A percentile compares a stretch with the other conserved stretches of the same genome.
These are phyloP conservation scores for Elachura formosa DNA, from an alignment of 2,113 vertebrate species.

Conservation along the genomic window DNA sequence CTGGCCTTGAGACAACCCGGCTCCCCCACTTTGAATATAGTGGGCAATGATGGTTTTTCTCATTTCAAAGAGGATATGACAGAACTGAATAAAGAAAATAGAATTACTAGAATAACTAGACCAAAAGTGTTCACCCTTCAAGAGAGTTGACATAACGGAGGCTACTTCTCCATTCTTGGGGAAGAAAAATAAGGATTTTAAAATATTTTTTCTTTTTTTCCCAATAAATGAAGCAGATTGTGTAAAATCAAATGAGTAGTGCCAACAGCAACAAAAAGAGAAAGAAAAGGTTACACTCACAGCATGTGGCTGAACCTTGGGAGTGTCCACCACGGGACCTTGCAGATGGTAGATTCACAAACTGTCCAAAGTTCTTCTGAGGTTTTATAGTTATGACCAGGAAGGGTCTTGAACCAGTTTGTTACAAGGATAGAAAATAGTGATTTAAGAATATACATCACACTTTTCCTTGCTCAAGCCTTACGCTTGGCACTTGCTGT, in stretches of 20 bases:
- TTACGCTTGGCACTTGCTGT: background rate
- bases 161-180: background rate
- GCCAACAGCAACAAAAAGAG: background rate
- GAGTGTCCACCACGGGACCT: background rate
- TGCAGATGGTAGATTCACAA: background rate
- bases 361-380: background rate
- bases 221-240: background rate
- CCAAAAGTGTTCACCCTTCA: background rate
- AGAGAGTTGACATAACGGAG: background rate
- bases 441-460: background rate
- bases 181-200: background rate
- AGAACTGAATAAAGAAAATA: background rate
- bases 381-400: background rate
- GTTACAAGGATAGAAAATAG: background rate
- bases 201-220: background rate
- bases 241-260: background rate
- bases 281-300: background rate
- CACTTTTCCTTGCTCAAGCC: background rate
- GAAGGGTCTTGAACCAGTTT: background rate
- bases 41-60: background rate
- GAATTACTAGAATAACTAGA: background rate
- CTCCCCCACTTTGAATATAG: background rate
- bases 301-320: background rate
- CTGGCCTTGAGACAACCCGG: background rate
- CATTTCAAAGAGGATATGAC: background rate